Percentiles rank a stretch among this genome's conserved stretches.
These are phyloP conservation scores for Drosophila punjabiensis DNA, from an alignment of 1,140 invertebrate species.

Conservation along the genomic window DNA sequence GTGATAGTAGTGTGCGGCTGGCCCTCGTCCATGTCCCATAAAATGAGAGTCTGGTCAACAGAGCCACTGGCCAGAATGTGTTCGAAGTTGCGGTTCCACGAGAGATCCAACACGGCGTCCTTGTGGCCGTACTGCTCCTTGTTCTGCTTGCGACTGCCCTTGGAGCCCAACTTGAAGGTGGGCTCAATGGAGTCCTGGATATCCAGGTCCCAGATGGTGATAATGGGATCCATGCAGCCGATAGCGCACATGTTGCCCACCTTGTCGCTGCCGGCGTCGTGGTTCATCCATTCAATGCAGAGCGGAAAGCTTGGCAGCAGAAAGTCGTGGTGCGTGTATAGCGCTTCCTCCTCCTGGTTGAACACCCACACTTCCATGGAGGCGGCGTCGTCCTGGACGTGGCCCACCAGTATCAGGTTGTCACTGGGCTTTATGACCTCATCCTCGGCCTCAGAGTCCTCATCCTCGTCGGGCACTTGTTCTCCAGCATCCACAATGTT, in stretches of 20 bases:
- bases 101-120: constrained; percentile 95
- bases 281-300: constrained; percentile 96
- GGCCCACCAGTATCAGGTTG: constrained; percentile 96
- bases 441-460: constrained; percentile 96
- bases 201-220: constrained; percentile 98
- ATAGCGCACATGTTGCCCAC: constrained; percentile 95
- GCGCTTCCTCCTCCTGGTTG: constrained; percentile 94
- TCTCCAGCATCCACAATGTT: constrained; percentile 77
- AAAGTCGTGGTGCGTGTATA: constrained; percentile 98
- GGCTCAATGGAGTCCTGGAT: constrained; percentile 96
- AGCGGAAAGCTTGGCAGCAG: constrained; percentile 94
- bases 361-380: constrained; percentile 96
- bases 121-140: constrained; percentile 91
- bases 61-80: constrained; percentile 97
- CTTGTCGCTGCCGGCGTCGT: constrained; percentile 88
- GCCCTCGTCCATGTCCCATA: constrained; percentile 96
- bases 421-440: constrained; percentile 95
- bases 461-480: constrained; percentile 80
- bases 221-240: constrained; percentile 95
- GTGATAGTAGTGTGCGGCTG: constrained; percentile 90
- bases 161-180: constrained; percentile 91
- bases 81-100: constrained; percentile 94
- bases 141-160: constrained; percentile 91
- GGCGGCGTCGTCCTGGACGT: constrained; percentile 93
- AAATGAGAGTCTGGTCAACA: constrained; percentile 93